Conservation (phyloP, 2,113 vertebrate genomes). For the Syrmaticus mikado region DNA sequence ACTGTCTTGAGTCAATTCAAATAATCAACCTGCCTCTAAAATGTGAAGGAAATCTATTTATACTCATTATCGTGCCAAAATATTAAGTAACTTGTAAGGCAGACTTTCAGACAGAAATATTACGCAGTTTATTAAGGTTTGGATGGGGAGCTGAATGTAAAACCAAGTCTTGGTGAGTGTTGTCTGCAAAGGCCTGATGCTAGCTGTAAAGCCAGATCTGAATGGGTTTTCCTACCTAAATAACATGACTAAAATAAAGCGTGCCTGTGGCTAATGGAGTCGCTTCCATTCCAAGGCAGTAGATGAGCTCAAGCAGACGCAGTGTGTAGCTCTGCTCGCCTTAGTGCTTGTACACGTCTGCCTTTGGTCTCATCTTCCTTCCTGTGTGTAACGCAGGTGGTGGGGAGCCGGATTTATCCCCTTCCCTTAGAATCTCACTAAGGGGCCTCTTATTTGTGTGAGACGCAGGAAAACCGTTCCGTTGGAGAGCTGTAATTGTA, state of each 20-base stretch:
- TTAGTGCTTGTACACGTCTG: background rate
- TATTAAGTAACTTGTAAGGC: background rate
- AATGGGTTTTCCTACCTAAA: background rate
- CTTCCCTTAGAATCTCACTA: background rate
- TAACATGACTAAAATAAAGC: background rate
- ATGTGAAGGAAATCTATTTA: background rate
- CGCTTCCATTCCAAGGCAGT: background rate
- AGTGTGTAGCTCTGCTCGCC: accelerated
- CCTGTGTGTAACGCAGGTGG: accelerated
- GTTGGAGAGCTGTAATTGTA: background rate
- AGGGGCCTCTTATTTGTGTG: background rate
- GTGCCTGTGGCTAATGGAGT: background rate
- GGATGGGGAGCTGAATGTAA: background rate
- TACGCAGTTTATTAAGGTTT: background rate
- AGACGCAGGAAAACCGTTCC: accelerated
- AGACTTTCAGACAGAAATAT: slow-evolving; percentile 3
- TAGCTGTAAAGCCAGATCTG: background rate
- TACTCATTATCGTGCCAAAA: background rate
- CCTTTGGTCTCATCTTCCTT: background rate
- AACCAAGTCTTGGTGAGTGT: background rate
- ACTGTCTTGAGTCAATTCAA: background rate
- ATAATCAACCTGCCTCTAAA: background rate
- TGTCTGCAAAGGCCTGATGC: background rate
- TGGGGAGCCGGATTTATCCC: accelerated
- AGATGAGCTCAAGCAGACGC: background rate